phyloP scores from a whole-genome alignment of 2,797 vertebrate species.

The Hybognathus amarus region DNA sequence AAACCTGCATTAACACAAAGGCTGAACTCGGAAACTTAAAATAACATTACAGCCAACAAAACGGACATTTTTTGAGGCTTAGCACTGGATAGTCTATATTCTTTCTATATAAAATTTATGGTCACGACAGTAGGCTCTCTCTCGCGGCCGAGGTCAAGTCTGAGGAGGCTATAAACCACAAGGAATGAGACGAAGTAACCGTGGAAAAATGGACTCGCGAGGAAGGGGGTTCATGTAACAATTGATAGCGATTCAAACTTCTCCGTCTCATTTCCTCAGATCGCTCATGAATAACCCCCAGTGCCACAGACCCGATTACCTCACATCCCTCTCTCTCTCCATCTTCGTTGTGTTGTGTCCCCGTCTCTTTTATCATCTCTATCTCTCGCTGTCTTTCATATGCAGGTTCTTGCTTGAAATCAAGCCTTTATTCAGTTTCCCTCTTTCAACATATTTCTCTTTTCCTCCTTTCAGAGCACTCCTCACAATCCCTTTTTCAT shows the following conservation, averaged over 20 bases:
- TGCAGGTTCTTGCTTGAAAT: conserved; percentile 56
- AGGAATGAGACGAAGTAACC: conserved; percentile 30
- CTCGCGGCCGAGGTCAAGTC: conserved; percentile 47
- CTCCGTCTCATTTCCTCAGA: conserved; percentile 13
- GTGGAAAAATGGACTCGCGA: conserved; percentile 41
- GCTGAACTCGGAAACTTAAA: conserved; percentile 48
- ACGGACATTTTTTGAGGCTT: conserved; percentile 26
- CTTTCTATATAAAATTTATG: conserved; percentile 32
- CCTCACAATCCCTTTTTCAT: conserved; percentile 32
- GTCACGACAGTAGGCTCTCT: conserved; percentile 26
- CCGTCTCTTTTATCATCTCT: conserved; percentile 24
- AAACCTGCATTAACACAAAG: conserved; percentile 49
- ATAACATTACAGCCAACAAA: conserved; percentile 40
- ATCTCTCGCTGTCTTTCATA: conserved; percentile 62
- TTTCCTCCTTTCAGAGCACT: conserved; percentile 39
- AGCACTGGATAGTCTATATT: conserved; percentile 35
- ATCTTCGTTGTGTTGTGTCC: conserved; percentile 33
- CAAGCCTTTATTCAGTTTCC: conserved; percentile 35
- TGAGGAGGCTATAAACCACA: conserved; percentile 49
- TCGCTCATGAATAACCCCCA: conserved; percentile 45
- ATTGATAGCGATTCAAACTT: conserved; percentile 33
- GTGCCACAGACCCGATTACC: conserved; percentile 42
- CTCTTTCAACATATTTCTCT: conserved; percentile 53
- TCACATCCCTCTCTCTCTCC: conserved; percentile 56
- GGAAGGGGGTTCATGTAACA: conserved; percentile 12